Percentiles rank a stretch among this genome's conserved stretches.
Evolutionary conservation across 1,140 invertebrate genomes (phyloP).

Genomic region (Microvelia longipes): DNA sequence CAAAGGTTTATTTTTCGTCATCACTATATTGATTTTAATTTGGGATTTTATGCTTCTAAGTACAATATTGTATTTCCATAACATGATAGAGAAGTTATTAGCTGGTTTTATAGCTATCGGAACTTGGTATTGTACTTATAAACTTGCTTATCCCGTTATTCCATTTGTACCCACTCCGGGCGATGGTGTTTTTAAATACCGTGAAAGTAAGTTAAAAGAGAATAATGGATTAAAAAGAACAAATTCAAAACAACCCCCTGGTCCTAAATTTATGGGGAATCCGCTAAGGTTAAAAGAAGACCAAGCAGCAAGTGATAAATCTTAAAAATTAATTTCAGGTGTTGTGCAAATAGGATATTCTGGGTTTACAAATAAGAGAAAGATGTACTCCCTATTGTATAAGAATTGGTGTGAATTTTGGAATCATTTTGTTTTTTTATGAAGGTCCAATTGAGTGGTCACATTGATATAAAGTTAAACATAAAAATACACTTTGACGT

Average conservation of each 20-base stretch:
- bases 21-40: slow-evolving; percentile 62
- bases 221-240: neutral
- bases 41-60: slow-evolving; percentile 72
- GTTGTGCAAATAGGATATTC: too few species aligned
- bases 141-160: slow-evolving; percentile 1
- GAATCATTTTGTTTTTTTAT: too few species aligned
- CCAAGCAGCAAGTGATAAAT: neutral
- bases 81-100: slow-evolving; percentile 84
- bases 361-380: too few species aligned
- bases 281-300: slow-evolving; percentile 5
- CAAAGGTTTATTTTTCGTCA: slow-evolving; percentile 55
- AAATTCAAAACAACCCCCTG: neutral
- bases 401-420: too few species aligned
- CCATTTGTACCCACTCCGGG: neutral
- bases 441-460: too few species aligned
- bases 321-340: too few species aligned
- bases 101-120: slow-evolving; percentile 47
- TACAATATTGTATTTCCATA: slow-evolving; percentile 55
- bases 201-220: neutral
- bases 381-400: too few species aligned
- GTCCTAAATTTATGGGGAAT: slow-evolving; percentile 8
- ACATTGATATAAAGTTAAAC: too few species aligned
- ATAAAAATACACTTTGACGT: too few species aligned
- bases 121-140: slow-evolving; percentile 7
- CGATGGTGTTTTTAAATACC: slow-evolving; percentile 8